Base-by-base conservation (phyloP, 2,888 invertebrate species). In the Hemithea aestivaria region DNA sequence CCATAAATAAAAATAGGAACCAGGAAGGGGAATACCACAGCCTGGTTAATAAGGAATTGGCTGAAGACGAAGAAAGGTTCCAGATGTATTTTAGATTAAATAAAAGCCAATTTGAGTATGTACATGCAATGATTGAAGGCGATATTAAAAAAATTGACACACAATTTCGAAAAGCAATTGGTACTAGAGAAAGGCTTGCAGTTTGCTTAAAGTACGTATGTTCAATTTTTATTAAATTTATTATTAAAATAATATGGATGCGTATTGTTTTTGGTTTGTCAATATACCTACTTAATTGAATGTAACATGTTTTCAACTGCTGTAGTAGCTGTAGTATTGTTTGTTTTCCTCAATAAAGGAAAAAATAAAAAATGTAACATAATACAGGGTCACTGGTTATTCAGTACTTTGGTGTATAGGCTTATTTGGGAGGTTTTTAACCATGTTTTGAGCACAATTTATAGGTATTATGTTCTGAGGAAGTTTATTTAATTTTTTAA, bases 151-250 rank as follows among this genome's bases (percentile, higher is more conserved):
- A 51, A 45, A 34, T 28, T 30, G 36, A 35, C n/a, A 54, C 51
- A 9, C 38, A 34, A 35, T 51, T 48, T 51, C 51, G 53, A 8
- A 28, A 41, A 16, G 39, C 51, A 31, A 54, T 54, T 16, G 42
- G 37, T n/a, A 52, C 51, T 42, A 50, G 35, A 51, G 48, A 51
- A 48, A 51, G 50, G 45, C 48, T 54, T 26, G 51, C 45, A 10
- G 37, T 51, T 29, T 49, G 41, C 42, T 49, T 51, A 37, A 51
- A 50, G 51, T 50, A 51, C 45, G 40, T n/a, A 23, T 32, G 45
- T 43, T 45, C 27, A 26, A 35, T 35, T 33, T 35, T 35, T 33
- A 29, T 33, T 33, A 29, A 33, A 36, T 36, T 9, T 34, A 23
- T 35, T 30, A 35, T 40, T 40, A 27, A 24, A 27, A 8, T 35